Conservation (phyloP, 1,140 invertebrate species). For the Bombyx mori region ASM3026992v2 NC_085115.1:8568001-8568500, state of each 20-base stretch:
- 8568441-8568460: slow-evolving; percentile 43
- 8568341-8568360: slow-evolving; percentile 57
- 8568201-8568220: no score
- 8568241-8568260: no score
- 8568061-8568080: slow-evolving; percentile 1
- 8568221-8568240: no score
- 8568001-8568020: slow-evolving; percentile 22
- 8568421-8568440: slow-evolving; percentile 39
- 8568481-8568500: slow-evolving; percentile 43
- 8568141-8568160: no score
- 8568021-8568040: slow-evolving; percentile 15
- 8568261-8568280: no score
- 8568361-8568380: slow-evolving; percentile 44
- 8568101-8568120: no score
- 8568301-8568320: slow-evolving; percentile 58
- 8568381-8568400: slow-evolving; percentile 32
- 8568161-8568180: no score
- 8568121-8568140: no score
- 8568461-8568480: slow-evolving; percentile 35
- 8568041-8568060: slow-evolving; percentile 12
- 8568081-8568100: no score
- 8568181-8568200: no score
- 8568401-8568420: slow-evolving; percentile 33
- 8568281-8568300: slow-evolving; percentile 50
- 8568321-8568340: slow-evolving; percentile 44